Evolutionary conservation across 1,140 invertebrate species (phyloP).

Genomic region (Euura saliciscinereae): DNA sequence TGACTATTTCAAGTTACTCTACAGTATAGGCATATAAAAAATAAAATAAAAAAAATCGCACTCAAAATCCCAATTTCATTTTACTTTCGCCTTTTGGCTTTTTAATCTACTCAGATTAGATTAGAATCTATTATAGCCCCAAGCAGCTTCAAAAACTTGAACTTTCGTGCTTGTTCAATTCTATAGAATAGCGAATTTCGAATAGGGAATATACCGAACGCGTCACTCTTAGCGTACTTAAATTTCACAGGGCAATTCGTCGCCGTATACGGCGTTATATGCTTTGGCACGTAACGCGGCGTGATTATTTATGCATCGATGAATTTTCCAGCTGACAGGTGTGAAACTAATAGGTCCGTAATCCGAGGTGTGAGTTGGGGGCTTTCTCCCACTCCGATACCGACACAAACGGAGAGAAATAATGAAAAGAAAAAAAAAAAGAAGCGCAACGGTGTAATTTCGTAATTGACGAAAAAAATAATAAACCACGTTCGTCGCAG

Average conservation of each 20-base stretch:
- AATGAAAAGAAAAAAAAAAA: not conserved
- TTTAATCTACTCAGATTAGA: no score
- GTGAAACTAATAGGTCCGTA: slow-evolving; percentile 4
- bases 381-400: not conserved
- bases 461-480: no score
- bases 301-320: not conserved
- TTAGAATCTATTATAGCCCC: no score
- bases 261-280: not conserved
- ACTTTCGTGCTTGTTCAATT: no score
- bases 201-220: no score
- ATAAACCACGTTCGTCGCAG: not conserved
- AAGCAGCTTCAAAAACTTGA: no score
- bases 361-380: not conserved
- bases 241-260: slow-evolving; percentile 1
- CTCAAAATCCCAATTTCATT: no score
- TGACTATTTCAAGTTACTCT: no score
- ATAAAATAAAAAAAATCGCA: no score
- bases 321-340: slow-evolving; percentile 4
- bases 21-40: no score
- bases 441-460: not conserved
- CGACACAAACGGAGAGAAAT: not conserved
- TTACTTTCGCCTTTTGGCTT: no score
- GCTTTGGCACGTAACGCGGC: not conserved
- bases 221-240: not conserved
- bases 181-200: no score